Conservation (phyloP, 2,888 invertebrate species). For the Limnephilus rhombicus region DNA sequence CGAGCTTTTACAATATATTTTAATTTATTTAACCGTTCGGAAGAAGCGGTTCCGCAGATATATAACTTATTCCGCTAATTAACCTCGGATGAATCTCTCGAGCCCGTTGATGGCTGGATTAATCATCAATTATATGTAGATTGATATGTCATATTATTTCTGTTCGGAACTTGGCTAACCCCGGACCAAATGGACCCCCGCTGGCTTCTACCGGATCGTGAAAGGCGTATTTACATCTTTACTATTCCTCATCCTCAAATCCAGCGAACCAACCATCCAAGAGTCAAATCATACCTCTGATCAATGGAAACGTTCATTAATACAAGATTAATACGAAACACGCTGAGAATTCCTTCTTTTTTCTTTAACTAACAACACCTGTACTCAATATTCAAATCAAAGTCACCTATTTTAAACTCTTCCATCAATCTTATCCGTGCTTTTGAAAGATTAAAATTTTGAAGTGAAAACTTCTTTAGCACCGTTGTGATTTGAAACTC, state of each 20-base stretch:
- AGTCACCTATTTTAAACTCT: neutral
- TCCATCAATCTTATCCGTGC: neutral
- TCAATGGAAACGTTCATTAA: neutral
- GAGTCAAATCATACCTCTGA: neutral
- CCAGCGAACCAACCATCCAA: neutral
- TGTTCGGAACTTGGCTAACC: neutral
- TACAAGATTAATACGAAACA: neutral
- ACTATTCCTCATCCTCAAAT: neutral
- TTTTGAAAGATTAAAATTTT: neutral
- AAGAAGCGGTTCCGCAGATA: slow-evolving; percentile 27
- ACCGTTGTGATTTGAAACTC: too few species aligned
- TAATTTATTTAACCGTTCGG: slow-evolving; percentile 7
- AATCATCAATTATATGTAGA: slow-evolving; percentile 33
- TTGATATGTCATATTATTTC: slow-evolving; percentile 43
- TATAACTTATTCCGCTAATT: slow-evolving; percentile 17
- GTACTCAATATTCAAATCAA: neutral
- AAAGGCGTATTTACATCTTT: neutral
- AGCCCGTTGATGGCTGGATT: slow-evolving; percentile 25
- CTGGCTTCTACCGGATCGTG: slow-evolving; percentile 14
- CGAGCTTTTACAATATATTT: slow-evolving; percentile 18
- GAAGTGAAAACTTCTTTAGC: too few species aligned
- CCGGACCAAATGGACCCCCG: slow-evolving; percentile 5
- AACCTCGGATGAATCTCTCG: neutral
- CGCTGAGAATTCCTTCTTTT: neutral
- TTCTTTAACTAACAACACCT: neutral